Percentiles rank a stretch among this genome's conserved stretches.
Evolutionary conservation across 2,797 vertebrate species (phyloP).

Genomic region (Zonotrichia albicollis): DNA sequence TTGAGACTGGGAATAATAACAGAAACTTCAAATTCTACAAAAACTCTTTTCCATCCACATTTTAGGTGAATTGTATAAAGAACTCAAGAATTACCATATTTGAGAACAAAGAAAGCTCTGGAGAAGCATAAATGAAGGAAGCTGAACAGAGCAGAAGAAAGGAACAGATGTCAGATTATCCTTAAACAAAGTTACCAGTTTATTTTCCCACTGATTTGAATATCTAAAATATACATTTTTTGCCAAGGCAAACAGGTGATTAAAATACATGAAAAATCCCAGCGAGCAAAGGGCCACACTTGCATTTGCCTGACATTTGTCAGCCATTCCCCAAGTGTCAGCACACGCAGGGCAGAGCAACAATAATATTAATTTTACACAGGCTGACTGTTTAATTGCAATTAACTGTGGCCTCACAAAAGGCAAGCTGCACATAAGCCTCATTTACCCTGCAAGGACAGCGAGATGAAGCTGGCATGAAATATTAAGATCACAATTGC

Average conservation of each 20-base stretch:
- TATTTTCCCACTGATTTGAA: slow-evolving; percentile 56
- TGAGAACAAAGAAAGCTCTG: slow-evolving; percentile 51
- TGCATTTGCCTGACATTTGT: background rate
- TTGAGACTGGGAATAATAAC: background rate
- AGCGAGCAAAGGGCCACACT: background rate
- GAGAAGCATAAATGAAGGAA: slow-evolving; percentile 36
- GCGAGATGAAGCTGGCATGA: slow-evolving; percentile 67
- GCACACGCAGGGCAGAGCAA: background rate
- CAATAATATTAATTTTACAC: background rate
- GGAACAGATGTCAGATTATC: slow-evolving; percentile 53
- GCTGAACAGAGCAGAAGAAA: slow-evolving; percentile 36
- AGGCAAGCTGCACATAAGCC: background rate
- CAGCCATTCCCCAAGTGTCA: background rate
- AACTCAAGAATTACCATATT: slow-evolving; percentile 6
- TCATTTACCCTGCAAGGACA: slow-evolving; percentile 45
- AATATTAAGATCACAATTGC: slow-evolving; percentile 66
- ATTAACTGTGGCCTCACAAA: slow-evolving; percentile 22
- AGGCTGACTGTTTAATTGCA: slow-evolving; percentile 8
- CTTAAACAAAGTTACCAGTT: slow-evolving; percentile 24
- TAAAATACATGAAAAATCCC: slow-evolving; percentile 53
- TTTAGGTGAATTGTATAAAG: background rate
- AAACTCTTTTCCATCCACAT: background rate
- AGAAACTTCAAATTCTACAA: background rate
- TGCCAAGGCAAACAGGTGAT: slow-evolving; percentile 72
- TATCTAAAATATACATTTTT: slow-evolving; percentile 50